Base-by-base conservation (phyloP, 2,797 vertebrate genomes). In the Mormyrops attenuatus region DNA sequence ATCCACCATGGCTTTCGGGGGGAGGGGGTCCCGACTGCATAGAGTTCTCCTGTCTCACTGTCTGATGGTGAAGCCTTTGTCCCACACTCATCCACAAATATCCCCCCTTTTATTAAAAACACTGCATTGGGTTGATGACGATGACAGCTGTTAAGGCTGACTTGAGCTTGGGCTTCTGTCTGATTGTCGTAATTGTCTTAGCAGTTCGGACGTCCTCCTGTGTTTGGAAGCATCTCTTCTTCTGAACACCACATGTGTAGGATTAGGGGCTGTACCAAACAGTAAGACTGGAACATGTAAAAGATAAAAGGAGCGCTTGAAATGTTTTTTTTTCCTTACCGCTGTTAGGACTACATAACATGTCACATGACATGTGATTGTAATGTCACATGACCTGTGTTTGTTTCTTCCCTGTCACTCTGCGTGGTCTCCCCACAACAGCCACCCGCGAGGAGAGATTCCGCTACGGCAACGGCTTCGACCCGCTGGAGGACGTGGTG, bases 401-500 rank as follows among this genome's bases (percentile, higher is more conserved):
- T 22, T 41, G 55, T 44, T 52, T 73, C 49, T 77, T 22, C 26
- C 17, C 13, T 30, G 22, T 69, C 22, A 1, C 55, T 30, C 41
- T 88, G 55, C 17, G 11, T 41, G 55, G 55, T 66, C 73, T 2
- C 88, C 60, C 63, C 50, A 5, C 88, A 3, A 26, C 94, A 96
- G 96, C 95, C 30, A 91, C 94, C 52, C 96, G 95, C 89, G 96
- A 96, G 90, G 96, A 96, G 87, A 88, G 95, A 41, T 95, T 95
- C 92, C 95, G 93, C n/a, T 95, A 95, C 20, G 93, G 95, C 63
- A 96, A 95, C 1, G 94, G 95, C 9, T 95, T 95, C 6, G 95
- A 96, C 89, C 95, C 95, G 90, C 95, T 94, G 2, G 96, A 96
- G 63, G 96, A 96, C 1, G 95, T 97, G 0, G 96, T 99, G 77